phyloP scores from a whole-genome alignment of 2,888 invertebrate species.

The Carterocephalus palaemon region DNA sequence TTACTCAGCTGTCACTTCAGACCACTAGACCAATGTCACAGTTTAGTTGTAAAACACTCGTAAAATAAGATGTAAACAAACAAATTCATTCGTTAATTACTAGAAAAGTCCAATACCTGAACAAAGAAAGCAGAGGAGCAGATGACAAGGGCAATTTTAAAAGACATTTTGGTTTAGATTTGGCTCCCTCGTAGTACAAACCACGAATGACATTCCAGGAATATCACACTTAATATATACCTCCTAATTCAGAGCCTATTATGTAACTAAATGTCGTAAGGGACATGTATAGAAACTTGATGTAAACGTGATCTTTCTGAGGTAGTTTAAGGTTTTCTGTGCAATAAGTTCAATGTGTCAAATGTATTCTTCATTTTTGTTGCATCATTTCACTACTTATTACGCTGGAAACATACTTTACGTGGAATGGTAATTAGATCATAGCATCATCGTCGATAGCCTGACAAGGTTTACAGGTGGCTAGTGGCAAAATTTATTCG shows the following conservation, averaged over 20 bases:
- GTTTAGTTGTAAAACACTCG: too few relatives aligned
- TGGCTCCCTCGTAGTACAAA: neutral
- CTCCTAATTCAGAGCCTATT: neutral
- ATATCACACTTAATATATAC: neutral
- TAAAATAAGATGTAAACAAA: too few relatives aligned
- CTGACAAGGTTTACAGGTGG: too few relatives aligned
- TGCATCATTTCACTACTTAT: too few relatives aligned
- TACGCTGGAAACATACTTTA: too few relatives aligned
- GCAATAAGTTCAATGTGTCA: slow-evolving; percentile 1
- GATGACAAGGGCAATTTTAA: neutral
- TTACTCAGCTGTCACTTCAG: too few relatives aligned
- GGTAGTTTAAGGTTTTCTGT: neutral
- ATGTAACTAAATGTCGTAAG: neutral
- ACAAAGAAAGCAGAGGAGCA: slow-evolving; percentile 1
- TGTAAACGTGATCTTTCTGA: neutral
- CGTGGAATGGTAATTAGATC: too few relatives aligned
- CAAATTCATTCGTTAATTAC: neutral
- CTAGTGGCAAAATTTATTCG: too few relatives aligned
- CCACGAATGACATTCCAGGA: slow-evolving; percentile 2
- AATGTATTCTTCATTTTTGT: neutral
- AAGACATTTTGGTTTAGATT: neutral
- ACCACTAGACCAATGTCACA: too few relatives aligned
- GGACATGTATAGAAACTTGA: slow-evolving; percentile 14
- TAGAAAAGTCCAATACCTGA: neutral
- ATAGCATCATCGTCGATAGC: too few relatives aligned